Percentiles rank a stretch among this genome's conserved stretches.
These are phyloP conservation scores for Molossus alvarezi DNA, from an alignment of 2,797 vertebrate species.

Conservation along the genomic window DNA sequence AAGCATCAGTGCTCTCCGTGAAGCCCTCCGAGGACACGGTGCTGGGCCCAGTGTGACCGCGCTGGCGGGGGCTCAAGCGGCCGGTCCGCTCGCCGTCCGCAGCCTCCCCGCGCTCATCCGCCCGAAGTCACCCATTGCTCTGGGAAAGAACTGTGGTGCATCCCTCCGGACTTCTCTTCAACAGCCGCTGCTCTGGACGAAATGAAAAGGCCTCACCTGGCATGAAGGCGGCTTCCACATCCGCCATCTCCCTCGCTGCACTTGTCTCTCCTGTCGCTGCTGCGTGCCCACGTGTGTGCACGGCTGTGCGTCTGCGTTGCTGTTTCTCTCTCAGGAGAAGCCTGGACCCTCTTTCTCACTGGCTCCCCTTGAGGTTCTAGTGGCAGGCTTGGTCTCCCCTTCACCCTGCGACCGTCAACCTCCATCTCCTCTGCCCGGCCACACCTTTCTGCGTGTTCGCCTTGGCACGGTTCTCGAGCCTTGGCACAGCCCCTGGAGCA, in stretches of 20 bases:
- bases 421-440: background rate
- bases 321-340: background rate
- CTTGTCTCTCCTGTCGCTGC: too few species aligned
- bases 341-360: background rate
- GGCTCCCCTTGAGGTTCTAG: background rate
- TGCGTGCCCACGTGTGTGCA: background rate
- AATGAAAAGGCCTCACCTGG: background rate
- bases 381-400: background rate
- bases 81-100: background rate
- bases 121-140: background rate
- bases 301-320: fast-evolving
- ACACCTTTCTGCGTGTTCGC: background rate
- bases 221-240: background rate
- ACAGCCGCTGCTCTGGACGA: background rate
- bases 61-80: fast-evolving
- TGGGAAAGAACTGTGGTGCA: background rate
- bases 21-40: background rate
- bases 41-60: fast-evolving
- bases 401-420: background rate
- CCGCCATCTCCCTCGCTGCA: too few species aligned
- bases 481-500: background rate
- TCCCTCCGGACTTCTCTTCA: background rate
- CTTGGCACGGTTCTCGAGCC: background rate
- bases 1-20: background rate
- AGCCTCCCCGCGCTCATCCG: background rate